These are phyloP conservation scores for Mamestra configurata DNA, from an alignment of 1,140 invertebrate species.

Conservation along the genomic window DNA sequence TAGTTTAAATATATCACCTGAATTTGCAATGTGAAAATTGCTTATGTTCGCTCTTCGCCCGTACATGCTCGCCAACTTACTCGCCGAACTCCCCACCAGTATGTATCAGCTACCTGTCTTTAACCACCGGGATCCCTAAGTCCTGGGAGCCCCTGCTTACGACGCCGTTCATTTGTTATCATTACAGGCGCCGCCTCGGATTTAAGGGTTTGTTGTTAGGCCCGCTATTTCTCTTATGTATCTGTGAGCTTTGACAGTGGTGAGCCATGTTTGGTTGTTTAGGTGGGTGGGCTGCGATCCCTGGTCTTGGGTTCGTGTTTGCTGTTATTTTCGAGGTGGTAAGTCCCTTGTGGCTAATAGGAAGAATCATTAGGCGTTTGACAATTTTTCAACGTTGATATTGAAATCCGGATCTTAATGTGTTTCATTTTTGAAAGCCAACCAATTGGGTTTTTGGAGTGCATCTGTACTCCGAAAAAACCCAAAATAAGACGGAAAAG, in stretches of 20 bases:
- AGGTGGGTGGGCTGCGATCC: neutral
- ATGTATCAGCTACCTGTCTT: slow-evolving; percentile 13
- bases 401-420: too few species aligned
- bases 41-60: neutral
- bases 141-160: slow-evolving; percentile 20
- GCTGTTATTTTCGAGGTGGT: neutral
- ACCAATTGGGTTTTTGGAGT: too few species aligned
- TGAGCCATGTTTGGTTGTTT: neutral
- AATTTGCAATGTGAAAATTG: too few species aligned
- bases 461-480: too few species aligned
- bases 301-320: neutral
- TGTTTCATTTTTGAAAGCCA: too few species aligned
- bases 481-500: too few species aligned
- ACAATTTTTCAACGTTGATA: too few species aligned
- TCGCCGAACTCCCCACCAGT: neutral
- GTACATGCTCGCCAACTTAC: neutral
- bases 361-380: too few species aligned
- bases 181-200: slow-evolving; percentile 40
- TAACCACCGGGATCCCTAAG: slow-evolving; percentile 29
- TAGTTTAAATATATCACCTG: too few species aligned
- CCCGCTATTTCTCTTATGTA: slow-evolving; percentile 24
- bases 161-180: slow-evolving; percentile 57
- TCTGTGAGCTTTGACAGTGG: slow-evolving; percentile 18
- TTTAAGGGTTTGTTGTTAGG: slow-evolving; percentile 17
- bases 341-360: too few species aligned